Evolutionary conservation across 2,113 vertebrate species (phyloP), one percentile per base, ranked within the genome.

Genomic region (Taurulus bubalis): DNA sequence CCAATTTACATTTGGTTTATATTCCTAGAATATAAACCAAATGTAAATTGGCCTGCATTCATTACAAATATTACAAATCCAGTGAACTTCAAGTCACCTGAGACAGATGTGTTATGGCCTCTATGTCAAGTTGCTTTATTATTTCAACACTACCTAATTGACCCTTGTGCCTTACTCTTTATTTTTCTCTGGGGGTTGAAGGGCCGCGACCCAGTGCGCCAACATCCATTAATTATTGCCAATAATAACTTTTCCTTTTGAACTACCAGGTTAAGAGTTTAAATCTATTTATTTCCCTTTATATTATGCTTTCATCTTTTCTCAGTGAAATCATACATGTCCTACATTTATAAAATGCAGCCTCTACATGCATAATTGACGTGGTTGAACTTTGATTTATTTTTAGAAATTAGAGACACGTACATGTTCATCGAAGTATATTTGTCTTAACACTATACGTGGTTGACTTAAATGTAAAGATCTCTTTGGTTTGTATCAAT

Each of bases 161-260:
- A 32, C 66, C 62, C n/a, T 47, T 47, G 49, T n/a, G 24, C 51
- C 67, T 51, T 20, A 38, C 62, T 66, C n/a, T 22, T 34, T 16
- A 38, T 51, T 45, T 7, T 72, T 65, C 38, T 66, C 51, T 1
- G 7, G 15, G 53, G 36, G 59, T 26, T 38, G 15, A 78, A 20
- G 5, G 12, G 7, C 9, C 15, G 45, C 38, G 11, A 51, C 32
- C 22, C 9, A 26, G 24, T 26, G 26, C 10, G 1, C 26, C 26
- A 56, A 62, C 47, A 63, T 30, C 24, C 32, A 69, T 60, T 59
- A 47, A 40, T 68, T 58, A 42, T 62, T 51, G 66, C 4, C n/a
- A 40, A 16, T 20, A 14, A 36, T 3, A 6, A 18, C 3, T 20
- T 42, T 53, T 55, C 26, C 40, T 14, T 55, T 55, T 56, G 0